Percentiles rank a stretch among this genome's conserved stretches.
These are phyloP conservation scores for Parthenolecanium corni DNA, from an alignment of 2,888 invertebrate genomes.

Conservation along the genomic window DNA sequence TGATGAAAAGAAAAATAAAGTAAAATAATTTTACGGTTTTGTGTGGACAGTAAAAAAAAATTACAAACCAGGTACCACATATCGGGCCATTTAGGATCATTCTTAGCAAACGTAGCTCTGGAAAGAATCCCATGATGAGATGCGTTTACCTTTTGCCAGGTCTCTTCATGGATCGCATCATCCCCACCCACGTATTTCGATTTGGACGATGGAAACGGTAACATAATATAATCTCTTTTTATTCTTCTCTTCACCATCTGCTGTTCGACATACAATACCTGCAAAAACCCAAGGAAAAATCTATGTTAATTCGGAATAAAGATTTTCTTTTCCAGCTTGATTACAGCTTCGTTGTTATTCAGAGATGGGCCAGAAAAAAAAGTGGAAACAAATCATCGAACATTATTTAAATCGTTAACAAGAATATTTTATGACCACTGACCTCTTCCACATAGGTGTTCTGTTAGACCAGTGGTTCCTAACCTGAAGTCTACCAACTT, in stretches of 20 bases:
- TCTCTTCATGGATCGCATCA: not conserved
- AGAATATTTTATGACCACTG: not conserved
- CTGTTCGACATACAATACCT: constrained; percentile 63
- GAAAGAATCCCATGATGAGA: not conserved
- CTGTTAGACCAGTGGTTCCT: too few relatives aligned
- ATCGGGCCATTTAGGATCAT: constrained; percentile 83
- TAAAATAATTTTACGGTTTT: too few relatives aligned
- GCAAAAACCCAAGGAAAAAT: constrained; percentile 31
- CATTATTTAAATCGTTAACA: not conserved
- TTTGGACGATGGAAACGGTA: constrained; percentile 31
- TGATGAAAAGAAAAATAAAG: not conserved
- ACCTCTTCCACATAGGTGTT: too few relatives aligned
- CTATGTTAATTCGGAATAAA: not conserved
- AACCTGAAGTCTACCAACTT: too few relatives aligned
- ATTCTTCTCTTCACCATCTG: constrained; percentile 64
- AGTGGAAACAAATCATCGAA: not conserved
- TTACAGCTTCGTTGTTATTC: not conserved
- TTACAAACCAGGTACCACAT: constrained; percentile 95
- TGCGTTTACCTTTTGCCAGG: not conserved
- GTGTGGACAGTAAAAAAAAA: constrained; percentile 8
- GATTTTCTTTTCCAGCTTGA: not conserved
- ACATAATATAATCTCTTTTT: constrained; percentile 57
- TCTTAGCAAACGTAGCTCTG: constrained; percentile 43
- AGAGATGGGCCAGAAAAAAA: not conserved
- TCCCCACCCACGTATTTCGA: constrained; percentile 34